Conservation (phyloP, 2,113 vertebrate genomes). For the Picathartes gymnocephalus region DNA sequence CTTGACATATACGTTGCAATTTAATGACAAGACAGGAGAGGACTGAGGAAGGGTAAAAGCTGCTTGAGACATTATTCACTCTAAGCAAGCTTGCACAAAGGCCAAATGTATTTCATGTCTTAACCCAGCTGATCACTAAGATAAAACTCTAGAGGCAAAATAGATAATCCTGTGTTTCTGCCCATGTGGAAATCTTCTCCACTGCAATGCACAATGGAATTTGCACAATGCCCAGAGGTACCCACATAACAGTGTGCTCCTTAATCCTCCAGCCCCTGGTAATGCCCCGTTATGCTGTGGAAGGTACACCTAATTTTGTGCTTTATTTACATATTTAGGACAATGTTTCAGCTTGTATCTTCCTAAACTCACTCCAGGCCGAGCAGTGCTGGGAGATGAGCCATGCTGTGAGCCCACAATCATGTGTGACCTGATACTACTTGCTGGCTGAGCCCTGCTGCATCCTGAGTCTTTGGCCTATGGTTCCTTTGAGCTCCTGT, state of each 20-base stretch:
- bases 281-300: not conserved
- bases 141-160: not conserved
- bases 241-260: not conserved
- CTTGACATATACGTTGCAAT: not conserved
- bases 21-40: not conserved
- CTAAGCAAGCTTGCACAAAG: not conserved
- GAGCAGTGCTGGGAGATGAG: not conserved
- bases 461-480: not conserved
- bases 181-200: not conserved
- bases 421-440: not conserved
- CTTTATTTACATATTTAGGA: not conserved
- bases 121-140: not conserved
- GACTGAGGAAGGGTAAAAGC: not conserved
- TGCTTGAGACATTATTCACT: not conserved
- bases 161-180: not conserved
- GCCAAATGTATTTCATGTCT: not conserved
- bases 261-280: accelerated
- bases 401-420: not conserved
- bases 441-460: not conserved
- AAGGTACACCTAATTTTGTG: not conserved
- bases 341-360: not conserved
- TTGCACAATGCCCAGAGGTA: not conserved
- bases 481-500: not conserved
- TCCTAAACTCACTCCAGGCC: not conserved
- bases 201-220: not conserved